A percentile compares a stretch with the other conserved stretches of the same genome.
These are phyloP conservation scores for Hylia prasina DNA, from an alignment of 2,113 vertebrate species.

Conservation along the genomic window DNA sequence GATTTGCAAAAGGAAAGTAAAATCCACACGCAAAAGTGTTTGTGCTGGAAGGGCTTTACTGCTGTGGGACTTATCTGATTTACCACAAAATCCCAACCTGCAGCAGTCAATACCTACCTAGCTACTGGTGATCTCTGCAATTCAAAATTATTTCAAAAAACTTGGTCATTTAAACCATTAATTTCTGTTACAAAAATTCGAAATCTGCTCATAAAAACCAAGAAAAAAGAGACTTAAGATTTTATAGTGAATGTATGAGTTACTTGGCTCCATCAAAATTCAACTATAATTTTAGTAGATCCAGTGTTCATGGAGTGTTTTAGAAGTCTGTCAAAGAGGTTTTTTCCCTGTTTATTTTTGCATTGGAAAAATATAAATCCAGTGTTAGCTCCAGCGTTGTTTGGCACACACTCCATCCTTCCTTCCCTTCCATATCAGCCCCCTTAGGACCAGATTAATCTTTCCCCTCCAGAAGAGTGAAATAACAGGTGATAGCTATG, in stretches of 20 bases:
- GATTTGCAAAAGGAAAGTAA: slow-evolving; percentile 7
- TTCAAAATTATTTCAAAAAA: background rate
- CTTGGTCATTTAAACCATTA: background rate
- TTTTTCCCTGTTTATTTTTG: background rate
- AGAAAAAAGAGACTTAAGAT: background rate
- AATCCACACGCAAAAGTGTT: background rate
- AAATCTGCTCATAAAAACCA: background rate
- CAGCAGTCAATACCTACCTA: background rate
- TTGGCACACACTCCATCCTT: background rate
- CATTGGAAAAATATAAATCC: background rate
- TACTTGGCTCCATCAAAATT: background rate
- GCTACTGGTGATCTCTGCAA: background rate
- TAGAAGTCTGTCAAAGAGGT: background rate
- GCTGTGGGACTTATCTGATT: slow-evolving; percentile 7
- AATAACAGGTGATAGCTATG: background rate
- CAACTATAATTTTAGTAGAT: background rate
- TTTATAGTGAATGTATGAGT: background rate
- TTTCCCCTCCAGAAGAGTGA: background rate
- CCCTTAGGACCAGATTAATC: background rate
- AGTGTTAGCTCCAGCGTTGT: background rate
- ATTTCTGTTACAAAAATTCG: background rate
- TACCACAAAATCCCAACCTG: slow-evolving; percentile 31
- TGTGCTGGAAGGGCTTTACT: slow-evolving; percentile 26
- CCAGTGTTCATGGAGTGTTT: background rate
- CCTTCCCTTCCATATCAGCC: background rate